Evolutionary conservation across 2,888 invertebrate genomes (phyloP).

Genomic region (Drosophila suboccidentalis): DNA sequence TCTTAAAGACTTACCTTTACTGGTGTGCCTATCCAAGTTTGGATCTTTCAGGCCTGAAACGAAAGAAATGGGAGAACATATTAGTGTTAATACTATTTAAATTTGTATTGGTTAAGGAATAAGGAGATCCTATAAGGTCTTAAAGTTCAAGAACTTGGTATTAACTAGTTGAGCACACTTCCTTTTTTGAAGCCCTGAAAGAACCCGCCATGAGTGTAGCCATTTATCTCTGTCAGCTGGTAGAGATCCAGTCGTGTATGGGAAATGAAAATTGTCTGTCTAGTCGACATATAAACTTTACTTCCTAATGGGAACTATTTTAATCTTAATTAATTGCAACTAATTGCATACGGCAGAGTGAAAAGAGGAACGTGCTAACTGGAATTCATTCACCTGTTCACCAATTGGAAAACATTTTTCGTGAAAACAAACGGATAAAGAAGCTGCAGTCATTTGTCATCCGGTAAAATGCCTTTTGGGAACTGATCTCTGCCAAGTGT

Average conservation of each 20-base stretch:
- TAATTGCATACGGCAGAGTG: conserved; percentile 75
- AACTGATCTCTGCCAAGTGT: conserved; percentile 25
- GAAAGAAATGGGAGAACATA: conserved; percentile 11
- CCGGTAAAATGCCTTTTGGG: background rate
- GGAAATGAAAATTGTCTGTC: conserved; percentile 37
- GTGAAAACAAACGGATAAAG: background rate
- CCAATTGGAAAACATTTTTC: conserved; percentile 21
- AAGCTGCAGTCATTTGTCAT: conserved; percentile 26
- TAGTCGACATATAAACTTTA: conserved; percentile 22
- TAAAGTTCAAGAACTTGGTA: background rate
- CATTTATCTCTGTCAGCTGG: conserved; percentile 64
- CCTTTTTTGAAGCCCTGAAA: background rate
- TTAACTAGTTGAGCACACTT: background rate
- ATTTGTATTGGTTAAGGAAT: background rate
- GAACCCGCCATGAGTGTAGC: background rate
- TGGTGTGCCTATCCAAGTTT: conserved; percentile 81
- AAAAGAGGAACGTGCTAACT: background rate
- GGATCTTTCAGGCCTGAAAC: conserved; percentile 82
- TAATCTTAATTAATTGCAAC: conserved; percentile 85
- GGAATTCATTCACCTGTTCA: background rate
- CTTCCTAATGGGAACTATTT: conserved; percentile 67
- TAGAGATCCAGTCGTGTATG: conserved; percentile 26
- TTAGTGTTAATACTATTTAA: background rate
- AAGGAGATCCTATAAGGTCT: background rate
- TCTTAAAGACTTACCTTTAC: conserved; percentile 63